Percentiles rank a stretch among this genome's conserved stretches.
Evolutionary conservation across 2,113 vertebrate species (phyloP).

Genomic region (Gobius niger): DNA sequence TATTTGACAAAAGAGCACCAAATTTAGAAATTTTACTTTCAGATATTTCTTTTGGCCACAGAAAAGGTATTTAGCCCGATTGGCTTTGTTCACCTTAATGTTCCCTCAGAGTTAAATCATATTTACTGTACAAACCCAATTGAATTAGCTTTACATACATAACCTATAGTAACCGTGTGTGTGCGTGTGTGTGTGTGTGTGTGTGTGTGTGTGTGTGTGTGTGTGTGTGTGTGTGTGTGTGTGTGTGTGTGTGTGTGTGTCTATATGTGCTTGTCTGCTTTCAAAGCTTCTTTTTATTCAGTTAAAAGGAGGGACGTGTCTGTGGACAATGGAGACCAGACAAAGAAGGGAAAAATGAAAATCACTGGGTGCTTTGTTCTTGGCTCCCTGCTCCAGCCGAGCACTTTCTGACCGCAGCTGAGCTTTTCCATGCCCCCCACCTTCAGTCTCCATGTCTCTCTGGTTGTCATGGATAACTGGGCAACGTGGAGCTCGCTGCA

Average conservation of each 20-base stretch:
- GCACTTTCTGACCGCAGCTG: conserved; percentile 71
- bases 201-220: no score
- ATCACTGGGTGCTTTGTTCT: conserved; percentile 79
- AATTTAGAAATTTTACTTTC: no score
- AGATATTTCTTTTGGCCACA: no score
- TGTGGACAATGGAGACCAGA: conserved; percentile 68
- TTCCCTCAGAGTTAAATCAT: not conserved
- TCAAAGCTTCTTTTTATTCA: conserved; percentile 57
- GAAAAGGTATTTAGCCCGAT: no score
- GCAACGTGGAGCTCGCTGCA: conserved; percentile 75
- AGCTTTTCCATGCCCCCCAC: conserved; percentile 63
- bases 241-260: not conserved
- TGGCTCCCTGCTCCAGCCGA: conserved; percentile 64
- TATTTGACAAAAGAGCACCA: not conserved
- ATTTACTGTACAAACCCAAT: conserved; percentile 60
- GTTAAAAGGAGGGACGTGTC: conserved; percentile 64
- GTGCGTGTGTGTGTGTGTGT: conserved; percentile 7
- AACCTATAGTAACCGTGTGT: conserved; percentile 16
- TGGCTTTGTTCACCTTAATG: not conserved
- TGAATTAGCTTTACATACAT: conserved; percentile 52
- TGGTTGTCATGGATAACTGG: conserved; percentile 83
- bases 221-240: conserved; percentile 1
- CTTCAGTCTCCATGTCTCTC: conserved; percentile 37
- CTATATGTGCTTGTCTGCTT: conserved; percentile 24
- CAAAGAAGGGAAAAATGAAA: conserved; percentile 72